These are phyloP conservation scores for Uromys caudimaculatus DNA, from an alignment of 2,797 vertebrate species.

Conservation along the genomic window DNA sequence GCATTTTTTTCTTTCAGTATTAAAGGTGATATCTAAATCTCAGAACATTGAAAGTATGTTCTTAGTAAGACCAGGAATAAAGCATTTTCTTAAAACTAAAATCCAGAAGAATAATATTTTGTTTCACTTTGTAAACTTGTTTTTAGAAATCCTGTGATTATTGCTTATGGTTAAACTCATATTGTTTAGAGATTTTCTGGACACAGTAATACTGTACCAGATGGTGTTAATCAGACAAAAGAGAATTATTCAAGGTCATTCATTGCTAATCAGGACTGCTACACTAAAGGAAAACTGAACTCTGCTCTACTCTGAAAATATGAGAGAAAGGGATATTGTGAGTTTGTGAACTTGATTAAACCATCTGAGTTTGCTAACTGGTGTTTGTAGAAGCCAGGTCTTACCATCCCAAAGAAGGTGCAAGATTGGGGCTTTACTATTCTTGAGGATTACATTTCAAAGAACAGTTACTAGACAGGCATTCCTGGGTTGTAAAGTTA, in stretches of 20 bases:
- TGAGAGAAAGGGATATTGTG: not conserved
- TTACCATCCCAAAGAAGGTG: not conserved
- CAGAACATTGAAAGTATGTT: not conserved
- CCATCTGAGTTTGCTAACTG: not conserved
- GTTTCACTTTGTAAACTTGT: not conserved
- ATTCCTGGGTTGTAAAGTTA: not conserved
- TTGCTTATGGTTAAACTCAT: not conserved
- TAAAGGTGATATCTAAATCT: slow-evolving; percentile 17
- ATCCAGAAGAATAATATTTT: not conserved
- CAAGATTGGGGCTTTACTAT: not conserved
- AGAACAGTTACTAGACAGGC: not conserved
- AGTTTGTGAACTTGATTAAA: not conserved
- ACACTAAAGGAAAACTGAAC: not conserved
- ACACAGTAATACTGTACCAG: not conserved
- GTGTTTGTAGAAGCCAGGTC: not conserved
- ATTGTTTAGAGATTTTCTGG: not conserved
- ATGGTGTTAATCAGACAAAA: not conserved
- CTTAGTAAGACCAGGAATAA: slow-evolving; percentile 19
- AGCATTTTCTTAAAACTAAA: slow-evolving; percentile 17
- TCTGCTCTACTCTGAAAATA: not conserved
- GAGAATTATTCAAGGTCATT: not conserved
- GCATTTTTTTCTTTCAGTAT: not conserved
- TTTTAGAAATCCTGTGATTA: not conserved
- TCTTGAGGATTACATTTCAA: not conserved
- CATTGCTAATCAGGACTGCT: not conserved